Base-by-base conservation (phyloP, 2,113 vertebrate genomes). In the Phalacrocorax aristotelis region DNA sequence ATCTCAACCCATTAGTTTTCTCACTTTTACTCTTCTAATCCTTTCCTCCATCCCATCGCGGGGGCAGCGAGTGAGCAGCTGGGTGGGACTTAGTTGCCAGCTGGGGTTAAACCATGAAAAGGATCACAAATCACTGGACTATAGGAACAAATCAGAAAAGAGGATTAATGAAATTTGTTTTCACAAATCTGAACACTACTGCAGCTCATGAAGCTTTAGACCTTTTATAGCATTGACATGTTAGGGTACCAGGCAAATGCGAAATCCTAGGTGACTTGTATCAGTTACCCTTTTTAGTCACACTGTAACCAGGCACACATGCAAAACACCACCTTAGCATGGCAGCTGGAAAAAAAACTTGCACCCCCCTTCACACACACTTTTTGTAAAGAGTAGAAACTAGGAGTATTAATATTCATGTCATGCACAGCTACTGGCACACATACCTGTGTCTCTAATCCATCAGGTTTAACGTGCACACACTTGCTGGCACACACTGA, bases 251-350 rank as follows among this genome's bases (percentile, higher is more conserved):
- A 84, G 34, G 40, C 34, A 85, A 30, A 55, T 6, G 32, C 4
- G 21, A 84, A 58, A 58, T 19, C 49, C 48, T 32, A n/a, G 23
- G 34, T 20, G 30, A n/a, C 12, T 48, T 42, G 20, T 57, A 62
- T 13, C 57, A 36, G 23, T 65, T 89, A 30, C n/a, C 23, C 13
- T 23, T 88, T 87, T 30, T 46, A 62, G 42, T 65, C 46, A 42
- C 1, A 7, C 21, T 2, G 0, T n/a, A 61, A 77, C 19, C 26
- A 68, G 26, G 54, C 58, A 69, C 4, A 12, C 1, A 1, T 68
- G 48, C 25, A 71, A 76, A 90, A 61, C 26, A 64, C 1, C 16
- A 20, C n/a, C 38, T 60, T 13, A 65, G 15, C 4, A 5, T 57
- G 76, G 36, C 32, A 42, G 8, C 57, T 54, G 34, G 32, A 65